Evolutionary conservation across 2,797 vertebrate species (phyloP), one percentile per base, ranked within the genome.

Genomic region (Naso thynnoides): DNA sequence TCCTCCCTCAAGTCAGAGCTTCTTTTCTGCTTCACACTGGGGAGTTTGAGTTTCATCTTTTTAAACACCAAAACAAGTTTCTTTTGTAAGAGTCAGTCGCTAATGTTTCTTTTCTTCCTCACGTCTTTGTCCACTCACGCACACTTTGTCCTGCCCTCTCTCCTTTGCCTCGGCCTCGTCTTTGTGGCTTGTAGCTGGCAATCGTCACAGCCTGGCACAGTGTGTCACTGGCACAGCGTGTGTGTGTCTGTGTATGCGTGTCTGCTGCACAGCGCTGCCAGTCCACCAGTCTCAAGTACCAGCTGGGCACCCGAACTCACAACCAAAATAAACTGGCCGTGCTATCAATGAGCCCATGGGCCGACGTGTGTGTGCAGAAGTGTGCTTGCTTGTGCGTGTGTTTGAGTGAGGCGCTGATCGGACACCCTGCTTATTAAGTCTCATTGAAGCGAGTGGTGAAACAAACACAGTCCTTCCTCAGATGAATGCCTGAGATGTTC

Each of bases 211-310:
- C 85, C 85, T 89, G 90, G 91, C 91, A 88, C 85, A 82, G 65
- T 63, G 78, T 78, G 83, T 82, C 75, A 70, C 81, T 89, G 88
- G 84, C 89, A 88, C 75, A 39, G 54, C 36, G 58, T 78, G 66
- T 81, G 65, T 42, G 60, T 66, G 73, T 45, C 45, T n/a, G 26
- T 49, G 60, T 63, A 58, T 88, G 86, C 83, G 31, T 91, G 91
- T 88, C 87, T 86, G 87, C 83, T 79, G 76, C 62, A 68, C 78
- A 63, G 82, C 81, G 84, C 81, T 85, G 83, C 86, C 90, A 91
- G 87, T 90, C 78, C 89, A 91, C 88, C 84, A 83, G 90, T 91
- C 88, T 93, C 90, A 92, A 93, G 93, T 90, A 94, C 91, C 92
- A 94, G 91, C 92, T 95, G 93, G 93, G 90, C 88, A 88, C 82